Evolutionary conservation across 2,113 vertebrate genomes (phyloP).

Genomic region (Micronisus gabar): DNA sequence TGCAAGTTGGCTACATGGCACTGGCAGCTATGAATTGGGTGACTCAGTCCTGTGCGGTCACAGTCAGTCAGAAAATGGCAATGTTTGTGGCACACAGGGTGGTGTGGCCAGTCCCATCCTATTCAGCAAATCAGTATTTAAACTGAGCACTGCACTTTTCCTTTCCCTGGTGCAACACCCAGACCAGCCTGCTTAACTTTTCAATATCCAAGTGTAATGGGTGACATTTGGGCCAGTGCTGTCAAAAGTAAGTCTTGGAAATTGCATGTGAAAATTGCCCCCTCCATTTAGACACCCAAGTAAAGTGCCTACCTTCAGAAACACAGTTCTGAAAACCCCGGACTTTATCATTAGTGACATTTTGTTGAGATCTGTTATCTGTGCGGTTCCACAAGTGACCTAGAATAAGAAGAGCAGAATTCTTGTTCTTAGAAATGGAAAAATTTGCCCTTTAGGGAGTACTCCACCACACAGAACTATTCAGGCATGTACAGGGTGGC

Average conservation of each 20-base stretch:
- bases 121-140: background rate
- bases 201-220: background rate
- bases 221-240: background rate
- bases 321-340: background rate
- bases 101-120: background rate
- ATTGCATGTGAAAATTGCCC: background rate
- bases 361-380: conserved; percentile 42
- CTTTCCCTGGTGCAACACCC: background rate
- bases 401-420: conserved; percentile 41
- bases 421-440: conserved; percentile 49
- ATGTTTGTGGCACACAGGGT: background rate
- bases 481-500: background rate
- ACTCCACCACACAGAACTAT: background rate
- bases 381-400: conserved; percentile 29
- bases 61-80: background rate
- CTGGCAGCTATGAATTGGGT: background rate
- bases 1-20: background rate
- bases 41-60: background rate
- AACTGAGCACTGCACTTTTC: background rate
- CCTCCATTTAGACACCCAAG: background rate
- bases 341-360: conserved; percentile 16
- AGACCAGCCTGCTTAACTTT: background rate
- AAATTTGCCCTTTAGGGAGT: conserved; percentile 20
- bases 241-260: background rate
- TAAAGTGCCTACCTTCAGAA: background rate